Percentiles rank a stretch among this genome's conserved stretches.
Conservation (phyloP, 2,797 vertebrate genomes). For the Diglossa cyanea region DNA sequence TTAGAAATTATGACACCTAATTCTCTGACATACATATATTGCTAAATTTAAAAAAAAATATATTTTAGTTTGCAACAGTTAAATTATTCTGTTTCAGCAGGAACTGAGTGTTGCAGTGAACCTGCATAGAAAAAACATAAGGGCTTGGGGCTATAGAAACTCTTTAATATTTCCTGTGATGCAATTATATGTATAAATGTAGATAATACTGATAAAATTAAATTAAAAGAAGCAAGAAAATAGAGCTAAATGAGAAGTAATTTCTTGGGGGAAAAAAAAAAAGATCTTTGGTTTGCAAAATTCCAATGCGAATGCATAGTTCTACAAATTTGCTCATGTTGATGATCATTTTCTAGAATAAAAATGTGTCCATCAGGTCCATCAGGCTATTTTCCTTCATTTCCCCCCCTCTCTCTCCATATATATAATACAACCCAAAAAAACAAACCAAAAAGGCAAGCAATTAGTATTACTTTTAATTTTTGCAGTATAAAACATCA, state of each 20-base stretch:
- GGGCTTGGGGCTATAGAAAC: neutral
- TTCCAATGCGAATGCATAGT: neutral
- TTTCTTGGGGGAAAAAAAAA: neutral
- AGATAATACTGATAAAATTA: neutral
- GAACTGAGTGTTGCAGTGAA: neutral
- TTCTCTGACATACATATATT: neutral
- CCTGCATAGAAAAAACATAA: neutral
- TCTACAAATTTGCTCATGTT: neutral
- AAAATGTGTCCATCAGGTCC: neutral
- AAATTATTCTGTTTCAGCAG: neutral
- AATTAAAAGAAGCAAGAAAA: neutral
- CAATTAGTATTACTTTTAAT: neutral
- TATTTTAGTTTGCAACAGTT: neutral
- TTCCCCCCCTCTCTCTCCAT: neutral
- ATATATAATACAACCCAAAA: neutral
- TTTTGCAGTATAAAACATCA: neutral
- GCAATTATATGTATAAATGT: neutral
- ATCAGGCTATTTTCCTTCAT: neutral
- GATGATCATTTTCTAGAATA: neutral
- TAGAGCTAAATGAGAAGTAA: neutral
- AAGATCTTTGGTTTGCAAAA: neutral
- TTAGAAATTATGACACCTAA: neutral
- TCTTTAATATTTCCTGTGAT: accelerated
- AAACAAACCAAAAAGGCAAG: too few species aligned
- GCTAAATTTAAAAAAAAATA: neutral